Conservation (phyloP, 1,140 invertebrate genomes). For the Eurosta solidaginis region DNA sequence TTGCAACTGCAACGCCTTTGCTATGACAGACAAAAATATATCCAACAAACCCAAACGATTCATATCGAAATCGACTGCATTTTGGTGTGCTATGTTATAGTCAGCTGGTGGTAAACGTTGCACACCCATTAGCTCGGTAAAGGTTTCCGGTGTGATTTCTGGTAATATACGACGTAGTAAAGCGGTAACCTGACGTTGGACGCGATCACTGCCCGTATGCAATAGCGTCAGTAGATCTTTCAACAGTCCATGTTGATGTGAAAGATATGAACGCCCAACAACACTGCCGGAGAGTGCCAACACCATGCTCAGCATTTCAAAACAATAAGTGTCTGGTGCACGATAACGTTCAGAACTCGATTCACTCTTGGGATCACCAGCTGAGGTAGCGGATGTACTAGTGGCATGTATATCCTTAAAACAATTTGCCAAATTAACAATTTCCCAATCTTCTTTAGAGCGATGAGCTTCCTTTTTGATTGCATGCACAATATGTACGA, state of each 20-base stretch:
- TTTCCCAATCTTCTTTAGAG: conserved; percentile 89
- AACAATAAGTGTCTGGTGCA: conserved; percentile 89
- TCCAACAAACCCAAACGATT: conserved; percentile 73
- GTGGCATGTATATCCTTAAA: conserved; percentile 51
- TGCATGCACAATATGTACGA: conserved; percentile 90
- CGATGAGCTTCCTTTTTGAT: conserved; percentile 85
- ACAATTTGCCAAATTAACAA: conserved; percentile 48
- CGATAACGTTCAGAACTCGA: conserved; percentile 59
- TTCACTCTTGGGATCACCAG: conserved; percentile 40
- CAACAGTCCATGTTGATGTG: conserved; percentile 83
- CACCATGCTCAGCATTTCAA: conserved; percentile 95
- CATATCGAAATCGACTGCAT: conserved; percentile 68
- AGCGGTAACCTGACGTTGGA: conserved; percentile 89
- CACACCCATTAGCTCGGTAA: conserved; percentile 72
- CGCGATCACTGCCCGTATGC: conserved; percentile 91
- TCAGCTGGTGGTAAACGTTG: conserved; percentile 74
- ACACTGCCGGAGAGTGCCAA: conserved; percentile 90
- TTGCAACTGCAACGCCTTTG: conserved; percentile 85
- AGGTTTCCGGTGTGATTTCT: conserved; percentile 73
- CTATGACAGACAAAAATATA: conserved; percentile 84
- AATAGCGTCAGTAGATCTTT: conserved; percentile 84
- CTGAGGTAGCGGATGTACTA: conserved; percentile 35
- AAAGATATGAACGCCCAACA: conserved; percentile 87
- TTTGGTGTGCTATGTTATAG: conserved; percentile 72
- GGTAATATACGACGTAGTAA: conserved; percentile 82